Evolutionary conservation across 1,140 invertebrate genomes (phyloP).

Genomic region (Oreohelix idahoensis): DNA sequence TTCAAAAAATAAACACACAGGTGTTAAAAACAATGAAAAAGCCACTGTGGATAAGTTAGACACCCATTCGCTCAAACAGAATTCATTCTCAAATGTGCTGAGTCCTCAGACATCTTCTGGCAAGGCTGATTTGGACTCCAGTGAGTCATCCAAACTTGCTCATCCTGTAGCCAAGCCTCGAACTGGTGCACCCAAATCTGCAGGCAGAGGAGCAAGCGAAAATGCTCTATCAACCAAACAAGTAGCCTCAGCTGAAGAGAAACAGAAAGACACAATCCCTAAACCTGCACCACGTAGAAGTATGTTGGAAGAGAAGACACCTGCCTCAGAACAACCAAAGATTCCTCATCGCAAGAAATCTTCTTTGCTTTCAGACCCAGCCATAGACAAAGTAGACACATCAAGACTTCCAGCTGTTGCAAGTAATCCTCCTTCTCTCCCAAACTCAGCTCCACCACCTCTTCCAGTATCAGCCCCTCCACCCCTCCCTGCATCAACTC

Average conservation of each 20-base stretch:
- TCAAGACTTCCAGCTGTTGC: neutral
- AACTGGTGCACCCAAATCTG: neutral
- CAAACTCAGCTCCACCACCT: slow-evolving; percentile 38
- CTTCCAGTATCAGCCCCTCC: slow-evolving; percentile 24
- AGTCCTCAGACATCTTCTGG: neutral
- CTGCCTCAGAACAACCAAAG: neutral
- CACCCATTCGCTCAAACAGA: neutral
- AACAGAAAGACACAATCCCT: neutral
- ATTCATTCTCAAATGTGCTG: neutral
- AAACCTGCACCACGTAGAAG: slow-evolving; percentile 20
- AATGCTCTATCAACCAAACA: neutral
- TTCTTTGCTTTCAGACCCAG: neutral
- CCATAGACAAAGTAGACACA: neutral
- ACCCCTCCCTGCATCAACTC: slow-evolving; percentile 30
- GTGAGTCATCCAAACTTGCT: neutral
- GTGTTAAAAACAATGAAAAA: neutral
- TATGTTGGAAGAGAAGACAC: neutral
- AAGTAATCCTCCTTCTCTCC: slow-evolving; percentile 34
- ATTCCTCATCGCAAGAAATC: neutral
- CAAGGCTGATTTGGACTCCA: neutral
- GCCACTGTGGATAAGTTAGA: neutral
- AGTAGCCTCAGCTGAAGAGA: neutral
- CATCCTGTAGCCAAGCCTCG: neutral
- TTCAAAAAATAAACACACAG: neutral
- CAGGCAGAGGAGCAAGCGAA: neutral